These are phyloP conservation scores for Boloria selene DNA, from an alignment of 2,888 invertebrate species.

Conservation along the genomic window DNA sequence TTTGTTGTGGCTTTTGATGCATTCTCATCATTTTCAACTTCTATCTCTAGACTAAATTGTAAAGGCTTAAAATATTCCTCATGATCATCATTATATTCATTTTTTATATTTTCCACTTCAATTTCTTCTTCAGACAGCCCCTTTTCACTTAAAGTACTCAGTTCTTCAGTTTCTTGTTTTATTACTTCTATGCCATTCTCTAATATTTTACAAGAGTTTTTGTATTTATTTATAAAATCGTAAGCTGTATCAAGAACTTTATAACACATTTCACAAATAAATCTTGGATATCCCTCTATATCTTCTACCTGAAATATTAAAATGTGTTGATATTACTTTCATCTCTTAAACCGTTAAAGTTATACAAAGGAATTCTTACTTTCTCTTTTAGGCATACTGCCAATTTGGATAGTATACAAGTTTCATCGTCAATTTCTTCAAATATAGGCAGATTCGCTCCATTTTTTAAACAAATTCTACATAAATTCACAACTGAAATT, in stretches of 20 bases:
- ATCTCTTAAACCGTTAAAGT: not conserved
- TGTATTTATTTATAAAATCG: slow-evolving; percentile 64
- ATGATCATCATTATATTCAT: slow-evolving; percentile 43
- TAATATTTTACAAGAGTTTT: slow-evolving; percentile 56
- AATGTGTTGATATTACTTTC: not conserved
- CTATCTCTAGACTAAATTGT: slow-evolving; percentile 30
- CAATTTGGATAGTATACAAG: slow-evolving; percentile 53
- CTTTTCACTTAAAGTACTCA: slow-evolving; percentile 40
- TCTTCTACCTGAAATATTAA: slow-evolving; percentile 63
- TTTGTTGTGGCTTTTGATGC: slow-evolving; percentile 29
- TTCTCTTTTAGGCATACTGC: slow-evolving; percentile 61
- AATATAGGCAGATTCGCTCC: slow-evolving; percentile 64
- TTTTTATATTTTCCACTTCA: slow-evolving; percentile 50
- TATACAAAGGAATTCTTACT: slow-evolving; percentile 45
- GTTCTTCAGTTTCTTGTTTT: slow-evolving; percentile 53
- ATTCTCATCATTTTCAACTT: slow-evolving; percentile 35
- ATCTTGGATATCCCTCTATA: slow-evolving; percentile 63
- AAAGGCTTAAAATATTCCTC: slow-evolving; percentile 29
- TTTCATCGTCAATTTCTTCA: slow-evolving; percentile 47
- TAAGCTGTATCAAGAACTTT: slow-evolving; percentile 53
- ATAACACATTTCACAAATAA: slow-evolving; percentile 63
- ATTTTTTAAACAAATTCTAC: slow-evolving; percentile 67
- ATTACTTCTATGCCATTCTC: slow-evolving; percentile 52
- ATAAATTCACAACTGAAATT: slow-evolving; percentile 45
- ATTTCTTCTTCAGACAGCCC: slow-evolving; percentile 45